phyloP scores from a whole-genome alignment of 2,797 vertebrate species.

The Danio kyathit region DNA sequence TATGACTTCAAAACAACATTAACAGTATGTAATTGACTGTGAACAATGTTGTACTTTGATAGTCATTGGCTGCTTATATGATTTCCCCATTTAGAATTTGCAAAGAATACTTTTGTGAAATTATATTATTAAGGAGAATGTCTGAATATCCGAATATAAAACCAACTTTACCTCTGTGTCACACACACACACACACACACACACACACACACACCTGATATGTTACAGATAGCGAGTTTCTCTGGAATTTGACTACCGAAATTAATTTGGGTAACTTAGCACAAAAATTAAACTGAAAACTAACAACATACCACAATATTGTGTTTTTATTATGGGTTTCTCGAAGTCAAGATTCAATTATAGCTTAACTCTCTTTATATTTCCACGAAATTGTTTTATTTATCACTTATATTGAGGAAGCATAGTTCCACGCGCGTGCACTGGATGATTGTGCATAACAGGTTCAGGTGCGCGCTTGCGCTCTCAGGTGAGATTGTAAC shows the following conservation, averaged over 20 bases:
- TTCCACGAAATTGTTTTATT: background rate
- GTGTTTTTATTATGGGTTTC: background rate
- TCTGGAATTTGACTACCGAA: too few relatives aligned
- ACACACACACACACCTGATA: background rate
- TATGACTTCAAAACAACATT: too few relatives aligned
- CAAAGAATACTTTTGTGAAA: too few relatives aligned
- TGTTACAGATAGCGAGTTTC: background rate
- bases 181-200: background rate
- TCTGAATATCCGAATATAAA: too few relatives aligned
- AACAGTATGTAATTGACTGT: too few relatives aligned
- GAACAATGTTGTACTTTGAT: too few relatives aligned
- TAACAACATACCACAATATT: background rate
- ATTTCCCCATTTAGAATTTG: too few relatives aligned
- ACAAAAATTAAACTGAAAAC: background rate
- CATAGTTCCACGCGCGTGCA: background rate
- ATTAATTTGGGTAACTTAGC: background rate
- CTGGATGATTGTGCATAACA: slow-evolving; percentile 1
- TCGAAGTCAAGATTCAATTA: too few relatives aligned
- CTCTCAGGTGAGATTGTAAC: background rate
- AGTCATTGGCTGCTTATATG: too few relatives aligned
- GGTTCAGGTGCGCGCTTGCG: background rate
- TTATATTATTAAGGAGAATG: too few relatives aligned
- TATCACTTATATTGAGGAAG: background rate
- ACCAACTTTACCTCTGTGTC: too few relatives aligned
- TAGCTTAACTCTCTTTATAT: background rate